Conservation (phyloP, 2,888 invertebrate genomes). For the Chrysomela aeneicollis region DNA sequence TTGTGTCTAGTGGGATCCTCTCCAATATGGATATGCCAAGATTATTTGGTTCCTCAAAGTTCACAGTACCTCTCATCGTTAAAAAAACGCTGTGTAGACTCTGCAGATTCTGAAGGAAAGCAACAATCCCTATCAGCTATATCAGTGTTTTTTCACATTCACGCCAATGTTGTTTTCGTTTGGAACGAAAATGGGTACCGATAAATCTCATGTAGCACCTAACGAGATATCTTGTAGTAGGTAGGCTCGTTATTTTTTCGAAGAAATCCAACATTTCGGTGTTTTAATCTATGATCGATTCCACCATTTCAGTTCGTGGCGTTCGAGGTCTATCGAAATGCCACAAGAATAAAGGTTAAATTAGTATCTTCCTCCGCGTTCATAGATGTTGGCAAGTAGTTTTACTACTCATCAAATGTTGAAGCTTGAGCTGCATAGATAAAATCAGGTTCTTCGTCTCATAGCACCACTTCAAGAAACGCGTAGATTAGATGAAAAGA, state of each 20-base stretch:
- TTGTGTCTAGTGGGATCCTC: too few species aligned
- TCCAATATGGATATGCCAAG: too few species aligned
- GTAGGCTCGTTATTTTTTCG: slow-evolving; percentile 37
- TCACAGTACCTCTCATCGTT: too few species aligned
- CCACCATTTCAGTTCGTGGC: neutral
- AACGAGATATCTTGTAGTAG: slow-evolving; percentile 38
- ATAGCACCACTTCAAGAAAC: too few species aligned
- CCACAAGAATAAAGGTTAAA: neutral
- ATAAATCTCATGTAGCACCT: slow-evolving; percentile 22
- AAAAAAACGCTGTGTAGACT: too few species aligned
- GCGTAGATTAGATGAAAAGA: too few species aligned
- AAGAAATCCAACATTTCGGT: slow-evolving; percentile 29
- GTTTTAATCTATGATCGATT: slow-evolving; percentile 35
- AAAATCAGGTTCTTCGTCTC: too few species aligned
- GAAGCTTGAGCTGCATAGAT: too few species aligned
- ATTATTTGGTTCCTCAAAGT: too few species aligned
- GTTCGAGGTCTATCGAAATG: neutral
- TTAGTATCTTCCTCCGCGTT: neutral
- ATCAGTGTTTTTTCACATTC: neutral
- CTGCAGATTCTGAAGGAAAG: too few species aligned
- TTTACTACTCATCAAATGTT: too few species aligned
- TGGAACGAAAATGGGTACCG: neutral
- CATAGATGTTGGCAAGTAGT: neutral
- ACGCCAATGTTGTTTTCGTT: neutral
- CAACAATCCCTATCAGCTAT: too few species aligned